Conservation (phyloP, 2,888 invertebrate species). For the Pseudococcus viburni region DNA sequence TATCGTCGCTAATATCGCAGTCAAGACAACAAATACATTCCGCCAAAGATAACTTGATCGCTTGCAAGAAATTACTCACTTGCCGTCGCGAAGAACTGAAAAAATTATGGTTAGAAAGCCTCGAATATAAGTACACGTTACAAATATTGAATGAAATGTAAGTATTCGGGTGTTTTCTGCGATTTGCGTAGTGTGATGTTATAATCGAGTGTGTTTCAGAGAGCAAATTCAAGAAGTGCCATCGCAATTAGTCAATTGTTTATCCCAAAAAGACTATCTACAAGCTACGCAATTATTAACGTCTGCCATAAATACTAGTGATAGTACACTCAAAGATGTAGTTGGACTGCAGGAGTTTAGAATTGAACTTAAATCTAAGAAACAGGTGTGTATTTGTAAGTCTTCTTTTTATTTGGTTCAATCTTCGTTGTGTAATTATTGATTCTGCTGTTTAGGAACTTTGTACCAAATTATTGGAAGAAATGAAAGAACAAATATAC, state of each 20-base stretch:
- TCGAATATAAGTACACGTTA: slow-evolving; percentile 94
- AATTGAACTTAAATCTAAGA: slow-evolving; percentile 80
- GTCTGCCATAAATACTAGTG: slow-evolving; percentile 79
- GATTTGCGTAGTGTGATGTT: slow-evolving; percentile 31
- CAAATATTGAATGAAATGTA: slow-evolving; percentile 92
- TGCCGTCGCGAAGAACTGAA: slow-evolving; percentile 93
- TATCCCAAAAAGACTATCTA: slow-evolving; percentile 84
- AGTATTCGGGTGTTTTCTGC: slow-evolving; percentile 68
- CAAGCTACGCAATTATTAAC: slow-evolving; percentile 86
- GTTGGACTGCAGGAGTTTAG: slow-evolving; percentile 87
- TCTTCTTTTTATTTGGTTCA: not conserved
- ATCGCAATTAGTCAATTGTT: slow-evolving; percentile 77
- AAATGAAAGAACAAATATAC: slow-evolving; percentile 65
- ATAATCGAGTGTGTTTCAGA: slow-evolving; percentile 71
- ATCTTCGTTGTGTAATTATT: not conserved
- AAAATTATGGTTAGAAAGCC: slow-evolving; percentile 93
- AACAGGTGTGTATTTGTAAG: slow-evolving; percentile 72
- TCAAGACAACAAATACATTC: slow-evolving; percentile 83
- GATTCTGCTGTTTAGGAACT: slow-evolving; percentile 53
- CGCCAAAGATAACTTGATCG: slow-evolving; percentile 85
- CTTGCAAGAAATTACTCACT: slow-evolving; percentile 87
- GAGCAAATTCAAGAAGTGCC: slow-evolving; percentile 84
- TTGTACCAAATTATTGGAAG: slow-evolving; percentile 52
- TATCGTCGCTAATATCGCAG: slow-evolving; percentile 83
- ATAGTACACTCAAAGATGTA: slow-evolving; percentile 83